A percentile compares a stretch with the other conserved stretches of the same genome.
These are phyloP conservation scores for Hydrotaea diabolus DNA, from an alignment of 2,888 invertebrate species.

Conservation along the genomic window DNA sequence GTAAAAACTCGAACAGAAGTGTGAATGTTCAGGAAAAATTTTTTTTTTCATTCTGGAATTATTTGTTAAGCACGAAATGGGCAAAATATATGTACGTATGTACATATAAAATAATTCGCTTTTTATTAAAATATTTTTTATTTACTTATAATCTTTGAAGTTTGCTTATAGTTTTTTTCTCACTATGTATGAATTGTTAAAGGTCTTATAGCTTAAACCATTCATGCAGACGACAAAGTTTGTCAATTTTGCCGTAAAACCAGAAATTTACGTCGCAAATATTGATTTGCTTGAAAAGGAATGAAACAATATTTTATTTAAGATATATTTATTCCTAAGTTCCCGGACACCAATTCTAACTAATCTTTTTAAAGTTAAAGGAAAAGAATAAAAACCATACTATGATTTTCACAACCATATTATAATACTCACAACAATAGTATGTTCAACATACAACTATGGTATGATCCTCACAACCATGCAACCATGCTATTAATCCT, in stretches of 20 bases:
- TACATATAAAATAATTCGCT: slow-evolving; percentile 17
- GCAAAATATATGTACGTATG: neutral
- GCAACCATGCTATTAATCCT: too few relatives aligned
- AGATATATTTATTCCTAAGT: too few relatives aligned
- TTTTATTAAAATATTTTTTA: slow-evolving; percentile 37
- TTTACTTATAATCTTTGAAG: slow-evolving; percentile 58
- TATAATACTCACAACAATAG: too few relatives aligned
- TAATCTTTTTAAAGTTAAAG: too few relatives aligned
- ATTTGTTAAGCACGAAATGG: slow-evolving; percentile 42
- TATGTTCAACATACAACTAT: too few relatives aligned
- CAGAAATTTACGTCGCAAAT: neutral
- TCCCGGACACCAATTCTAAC: too few relatives aligned
- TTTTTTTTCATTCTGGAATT: neutral
- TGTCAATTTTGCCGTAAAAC: neutral
- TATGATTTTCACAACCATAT: too few relatives aligned
- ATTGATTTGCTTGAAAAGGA: too few relatives aligned
- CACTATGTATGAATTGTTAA: neutral
- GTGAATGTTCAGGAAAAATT: slow-evolving; percentile 44
- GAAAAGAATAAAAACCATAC: too few relatives aligned
- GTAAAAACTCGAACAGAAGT: slow-evolving; percentile 50
- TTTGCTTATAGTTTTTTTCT: slow-evolving; percentile 23
- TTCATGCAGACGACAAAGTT: neutral
- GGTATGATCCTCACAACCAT: too few relatives aligned
- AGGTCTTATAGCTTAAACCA: slow-evolving; percentile 11
- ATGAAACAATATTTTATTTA: too few relatives aligned